These are phyloP conservation scores for Kryptolebias ocellatus DNA, from an alignment of 2,797 vertebrate genomes.

Conservation along the genomic window DNA sequence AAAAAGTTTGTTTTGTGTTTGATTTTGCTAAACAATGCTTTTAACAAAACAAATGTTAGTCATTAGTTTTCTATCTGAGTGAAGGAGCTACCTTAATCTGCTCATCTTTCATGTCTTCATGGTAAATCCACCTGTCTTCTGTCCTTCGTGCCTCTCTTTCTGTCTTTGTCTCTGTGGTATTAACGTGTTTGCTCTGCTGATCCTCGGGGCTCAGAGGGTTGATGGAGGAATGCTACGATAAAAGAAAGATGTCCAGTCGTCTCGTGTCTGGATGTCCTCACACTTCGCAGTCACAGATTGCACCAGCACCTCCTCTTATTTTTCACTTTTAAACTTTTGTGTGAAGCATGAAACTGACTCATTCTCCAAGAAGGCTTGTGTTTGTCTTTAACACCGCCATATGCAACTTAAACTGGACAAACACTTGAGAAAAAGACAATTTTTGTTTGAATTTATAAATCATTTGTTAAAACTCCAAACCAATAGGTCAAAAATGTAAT, in stretches of 20 bases:
- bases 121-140: constrained; percentile 14
- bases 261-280: constrained; percentile 30
- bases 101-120: not conserved
- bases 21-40: not conserved
- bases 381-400: no score
- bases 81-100: not conserved
- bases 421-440: no score
- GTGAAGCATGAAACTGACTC: no score
- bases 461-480: no score
- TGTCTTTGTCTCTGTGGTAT: constrained; percentile 32
- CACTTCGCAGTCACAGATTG: constrained; percentile 17
- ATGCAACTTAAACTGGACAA: no score
- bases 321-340: constrained; percentile 8
- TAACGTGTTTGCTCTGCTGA: constrained; percentile 56
- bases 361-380: no score
- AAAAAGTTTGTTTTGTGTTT: not conserved
- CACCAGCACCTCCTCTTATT: constrained; percentile 4
- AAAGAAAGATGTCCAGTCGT: constrained; percentile 41
- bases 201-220: constrained; percentile 46
- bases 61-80: not conserved
- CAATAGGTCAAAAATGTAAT: no score
- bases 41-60: no score
- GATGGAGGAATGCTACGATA: constrained; percentile 57
- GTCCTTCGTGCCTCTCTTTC: not conserved
- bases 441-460: no score